phyloP scores from a whole-genome alignment of 2,113 vertebrate genomes.

The Tetrao urogallus region DNA sequence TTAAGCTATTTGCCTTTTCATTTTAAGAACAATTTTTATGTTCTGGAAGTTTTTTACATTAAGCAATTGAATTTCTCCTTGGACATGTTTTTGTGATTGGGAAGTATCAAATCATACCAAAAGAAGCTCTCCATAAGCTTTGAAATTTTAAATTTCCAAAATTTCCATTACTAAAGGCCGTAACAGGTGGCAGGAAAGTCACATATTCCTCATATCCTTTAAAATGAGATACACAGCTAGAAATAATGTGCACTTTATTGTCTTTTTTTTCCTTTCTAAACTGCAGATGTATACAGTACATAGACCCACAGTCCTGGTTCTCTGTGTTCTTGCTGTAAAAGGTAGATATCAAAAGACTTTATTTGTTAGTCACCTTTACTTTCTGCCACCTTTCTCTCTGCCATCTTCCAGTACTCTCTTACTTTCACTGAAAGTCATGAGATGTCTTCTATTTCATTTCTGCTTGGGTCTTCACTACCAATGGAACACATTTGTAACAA shows the following conservation, averaged over 20 bases:
- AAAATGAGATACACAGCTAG: neutral
- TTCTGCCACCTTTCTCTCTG: neutral
- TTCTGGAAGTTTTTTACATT: neutral
- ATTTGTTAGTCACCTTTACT: neutral
- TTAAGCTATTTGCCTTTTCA: neutral
- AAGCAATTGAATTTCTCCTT: neutral
- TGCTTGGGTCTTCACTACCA: neutral
- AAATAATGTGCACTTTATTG: neutral
- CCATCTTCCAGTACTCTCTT: neutral
- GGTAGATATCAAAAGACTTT: neutral
- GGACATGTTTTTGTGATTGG: neutral
- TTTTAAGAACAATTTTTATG: neutral
- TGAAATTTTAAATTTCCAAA: neutral
- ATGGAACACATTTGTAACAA: neutral
- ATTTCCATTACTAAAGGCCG: neutral
- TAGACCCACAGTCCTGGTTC: neutral
- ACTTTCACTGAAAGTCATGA: neutral
- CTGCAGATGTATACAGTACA: neutral
- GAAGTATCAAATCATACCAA: neutral
- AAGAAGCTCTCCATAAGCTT: neutral
- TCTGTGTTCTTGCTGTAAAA: neutral
- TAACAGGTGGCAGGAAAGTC: neutral
- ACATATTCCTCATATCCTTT: neutral
- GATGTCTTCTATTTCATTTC: neutral
- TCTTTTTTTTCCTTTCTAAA: neutral